Evolutionary conservation across 2,113 vertebrate species (phyloP).

Genomic region (Heteronetta atricapilla): DNA sequence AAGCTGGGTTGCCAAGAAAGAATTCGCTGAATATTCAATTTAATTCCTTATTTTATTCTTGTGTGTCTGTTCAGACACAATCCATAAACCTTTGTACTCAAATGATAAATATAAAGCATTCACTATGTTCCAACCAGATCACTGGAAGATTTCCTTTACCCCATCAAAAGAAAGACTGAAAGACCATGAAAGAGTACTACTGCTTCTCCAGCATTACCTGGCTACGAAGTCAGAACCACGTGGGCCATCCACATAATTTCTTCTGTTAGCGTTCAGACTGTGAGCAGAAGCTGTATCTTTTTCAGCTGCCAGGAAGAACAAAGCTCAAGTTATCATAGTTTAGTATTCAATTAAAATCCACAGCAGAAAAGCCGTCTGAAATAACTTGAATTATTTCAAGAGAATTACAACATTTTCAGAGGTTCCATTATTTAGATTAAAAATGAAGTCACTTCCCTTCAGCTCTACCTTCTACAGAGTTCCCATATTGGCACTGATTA

Average conservation of each 20-base stretch:
- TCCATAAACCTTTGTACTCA: neutral
- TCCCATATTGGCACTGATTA: neutral
- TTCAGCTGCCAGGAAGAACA: constrained; percentile 64
- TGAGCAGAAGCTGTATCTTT: constrained; percentile 79
- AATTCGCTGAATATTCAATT: neutral
- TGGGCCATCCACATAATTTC: constrained; percentile 80
- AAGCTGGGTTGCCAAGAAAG: neutral
- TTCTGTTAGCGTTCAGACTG: constrained; percentile 84
- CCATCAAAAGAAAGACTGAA: neutral
- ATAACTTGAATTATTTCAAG: neutral
- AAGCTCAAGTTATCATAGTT: neutral
- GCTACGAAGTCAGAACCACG: constrained; percentile 58
- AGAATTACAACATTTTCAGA: neutral
- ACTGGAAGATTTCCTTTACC: neutral
- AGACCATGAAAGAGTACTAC: neutral
- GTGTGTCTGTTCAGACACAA: neutral
- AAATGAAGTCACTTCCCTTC: neutral
- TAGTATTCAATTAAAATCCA: neutral
- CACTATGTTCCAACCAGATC: neutral
- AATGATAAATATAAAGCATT: neutral
- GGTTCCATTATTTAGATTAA: neutral
- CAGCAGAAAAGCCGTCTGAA: neutral
- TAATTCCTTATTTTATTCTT: neutral
- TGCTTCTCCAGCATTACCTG: constrained; percentile 62
- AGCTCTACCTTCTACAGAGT: neutral